Conservation (phyloP, 1,140 invertebrate species). For the Pseudoatta argentina region DNA sequence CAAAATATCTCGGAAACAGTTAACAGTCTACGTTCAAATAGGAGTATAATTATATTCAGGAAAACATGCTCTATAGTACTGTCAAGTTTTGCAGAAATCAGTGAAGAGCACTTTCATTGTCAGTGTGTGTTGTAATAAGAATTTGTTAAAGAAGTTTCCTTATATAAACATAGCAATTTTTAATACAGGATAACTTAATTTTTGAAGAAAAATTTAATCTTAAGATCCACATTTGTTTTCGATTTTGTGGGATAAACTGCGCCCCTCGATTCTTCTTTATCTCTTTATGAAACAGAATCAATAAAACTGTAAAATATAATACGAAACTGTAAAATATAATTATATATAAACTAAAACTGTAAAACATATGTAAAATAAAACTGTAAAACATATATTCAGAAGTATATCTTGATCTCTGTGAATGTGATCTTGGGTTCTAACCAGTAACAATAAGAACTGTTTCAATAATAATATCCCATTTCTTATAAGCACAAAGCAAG, state of each 20-base stretch:
- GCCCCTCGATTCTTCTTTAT: not conserved
- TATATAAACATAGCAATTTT: not conserved
- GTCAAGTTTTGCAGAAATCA: too few species aligned
- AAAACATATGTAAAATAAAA: not conserved
- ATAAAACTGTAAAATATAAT: too few species aligned
- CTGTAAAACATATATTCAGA: not conserved
- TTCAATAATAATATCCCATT: slow-evolving; percentile 63
- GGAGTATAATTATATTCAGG: too few species aligned
- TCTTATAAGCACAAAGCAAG: slow-evolving; percentile 77
- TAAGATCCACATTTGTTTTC: not conserved
- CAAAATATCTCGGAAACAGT: too few species aligned
- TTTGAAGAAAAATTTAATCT: not conserved
- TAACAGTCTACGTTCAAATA: too few species aligned
- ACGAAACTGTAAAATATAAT: too few species aligned
- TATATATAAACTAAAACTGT: not conserved
- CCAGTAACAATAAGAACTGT: slow-evolving; percentile 64
- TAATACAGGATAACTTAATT: not conserved
- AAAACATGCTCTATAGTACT: too few species aligned
- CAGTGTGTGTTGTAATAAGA: not conserved
- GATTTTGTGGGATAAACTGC: not conserved
- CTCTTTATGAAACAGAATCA: not conserved
- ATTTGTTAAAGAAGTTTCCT: not conserved
- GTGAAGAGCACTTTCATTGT: too few species aligned
- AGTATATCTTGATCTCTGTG: slow-evolving; percentile 44
- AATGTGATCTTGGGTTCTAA: slow-evolving; percentile 72